Evolutionary conservation across 2,113 vertebrate genomes (phyloP), one percentile per base, ranked within the genome.

Genomic region (Panurus biarmicus): DNA sequence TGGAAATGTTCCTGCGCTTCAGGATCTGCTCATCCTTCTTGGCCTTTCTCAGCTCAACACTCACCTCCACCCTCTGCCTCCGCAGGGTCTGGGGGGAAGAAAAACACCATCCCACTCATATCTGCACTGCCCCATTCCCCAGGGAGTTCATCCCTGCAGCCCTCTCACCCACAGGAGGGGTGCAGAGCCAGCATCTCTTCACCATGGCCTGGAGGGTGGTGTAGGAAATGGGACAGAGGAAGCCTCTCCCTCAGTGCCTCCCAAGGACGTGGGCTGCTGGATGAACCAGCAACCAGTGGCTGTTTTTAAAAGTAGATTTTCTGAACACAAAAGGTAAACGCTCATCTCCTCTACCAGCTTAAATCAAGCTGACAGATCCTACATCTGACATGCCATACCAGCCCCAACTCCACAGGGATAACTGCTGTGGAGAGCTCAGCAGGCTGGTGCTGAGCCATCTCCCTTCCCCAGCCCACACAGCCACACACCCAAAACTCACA

Each of bases 1-100:
- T 47, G 0, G 96, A 97, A 54, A 99, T 95, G 42, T 98, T 98
- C 23, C 99, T 98, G 79, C 98, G 98, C 93, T 99, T 99, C 80
- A 99, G 64, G 47, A 98, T 97, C 87, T 97, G 98, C 29, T 99
- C 98, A 12, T 98, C 96, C 92, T 98, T 99, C 66, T 97, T 98
- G 42, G 98, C 98, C 96, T 99, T 99, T 2, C 98, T 97, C 83
- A 99, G 98, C 95, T 98, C 97, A 2, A 99, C 54, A 11, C 73
- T 98, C 76, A 97, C 94, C 1, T 97, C 94, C 12, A 97, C 95
- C 44, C 98, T 96, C 79, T 98, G 98, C 31, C 98, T 98, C 25
- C 98, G 95, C 72, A 98, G 96, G 82, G 97, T 95, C 99, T 99
- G 61, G 12, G 57, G 31, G 31, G 25, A 47, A 40, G 77, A 82